phyloP scores from a whole-genome alignment of 2,888 invertebrate genomes.

The Cephus pulcher region DNA sequence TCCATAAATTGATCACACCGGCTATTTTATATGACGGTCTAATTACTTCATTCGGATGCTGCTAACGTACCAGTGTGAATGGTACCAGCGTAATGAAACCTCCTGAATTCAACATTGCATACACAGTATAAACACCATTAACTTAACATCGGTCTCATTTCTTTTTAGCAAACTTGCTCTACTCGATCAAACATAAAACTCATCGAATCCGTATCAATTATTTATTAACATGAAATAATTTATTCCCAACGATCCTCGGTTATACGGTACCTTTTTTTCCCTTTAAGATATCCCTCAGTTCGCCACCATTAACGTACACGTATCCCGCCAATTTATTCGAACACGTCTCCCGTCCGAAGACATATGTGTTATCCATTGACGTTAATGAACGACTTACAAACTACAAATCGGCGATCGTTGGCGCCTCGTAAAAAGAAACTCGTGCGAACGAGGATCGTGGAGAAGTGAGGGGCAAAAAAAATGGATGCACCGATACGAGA shows the following conservation, averaged over 20 bases:
- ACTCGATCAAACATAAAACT: not conserved
- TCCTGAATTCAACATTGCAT: not conserved
- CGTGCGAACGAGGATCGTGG: not conserved
- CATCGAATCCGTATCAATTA: not conserved
- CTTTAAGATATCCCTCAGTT: not conserved
- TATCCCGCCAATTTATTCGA: conserved; percentile 17
- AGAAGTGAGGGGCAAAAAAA: not conserved
- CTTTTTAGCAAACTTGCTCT: not conserved
- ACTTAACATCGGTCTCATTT: not conserved
- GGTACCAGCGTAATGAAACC: not conserved
- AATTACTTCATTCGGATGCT: not conserved
- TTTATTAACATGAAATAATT: not conserved
- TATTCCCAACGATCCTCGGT: not conserved
- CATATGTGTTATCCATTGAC: conserved; percentile 12
- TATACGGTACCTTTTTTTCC: not conserved
- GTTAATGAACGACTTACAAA: conserved; percentile 22
- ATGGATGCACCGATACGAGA: not conserved
- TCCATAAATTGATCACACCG: not conserved
- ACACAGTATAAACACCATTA: not conserved
- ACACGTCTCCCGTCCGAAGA: not conserved
- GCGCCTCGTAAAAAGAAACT: conserved; percentile 16
- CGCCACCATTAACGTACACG: conserved; percentile 7
- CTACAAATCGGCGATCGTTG: conserved; percentile 21
- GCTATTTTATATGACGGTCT: not conserved
- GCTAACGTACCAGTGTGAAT: not conserved